Evolutionary conservation across 2,888 invertebrate species (phyloP), one percentile per base, ranked within the genome.

Genomic region (Plusia festucae): DNA sequence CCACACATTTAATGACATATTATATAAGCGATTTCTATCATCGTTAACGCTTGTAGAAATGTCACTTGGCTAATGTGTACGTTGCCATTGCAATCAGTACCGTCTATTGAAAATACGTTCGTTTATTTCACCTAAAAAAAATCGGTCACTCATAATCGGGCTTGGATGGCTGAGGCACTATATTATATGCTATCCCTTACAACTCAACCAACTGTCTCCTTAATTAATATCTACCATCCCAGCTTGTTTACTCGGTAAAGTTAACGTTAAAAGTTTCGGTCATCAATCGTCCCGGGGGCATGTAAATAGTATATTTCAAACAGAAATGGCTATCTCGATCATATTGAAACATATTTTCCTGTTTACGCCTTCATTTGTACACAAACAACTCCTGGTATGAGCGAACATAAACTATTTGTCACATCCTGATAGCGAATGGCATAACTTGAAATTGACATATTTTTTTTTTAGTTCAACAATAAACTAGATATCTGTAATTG

Each of bases 251-350:
- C 40, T n/a, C 18, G 18, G 18, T 2, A 20, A 49, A 20, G 20
- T 20, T 20, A 49, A 18, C 46, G 46, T 11, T 18, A 49, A 49
- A 46, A 49, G 18, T 49, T 49, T 49, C 9, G 46, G 46, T 18
- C 18, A 49, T 49, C 46, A 18, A 49, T 49, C 46, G 46, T 11
- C 46, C 46, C 18, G 11, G 16, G 20, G 18, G 46, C 11, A 49
- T 20, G 46, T 49, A 49, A 49, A 49, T 49, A 49, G 46, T 11
- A 49, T 49, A 49, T 49, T 49, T 49, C 46, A 49, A 49, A 44
- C 44, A 49, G 20, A 20, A 49, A 49, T 20, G 46, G 46, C 18
- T 13, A 18, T 49, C 18, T 9, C 20, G 18, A 49, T 20, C 46
- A 11, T 20, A 49, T 49, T 49, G 46, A 49, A 20, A 49, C 46